Base-by-base conservation (phyloP, 1,140 invertebrate genomes). In the Meloidogyne chitwoodi region DNA sequence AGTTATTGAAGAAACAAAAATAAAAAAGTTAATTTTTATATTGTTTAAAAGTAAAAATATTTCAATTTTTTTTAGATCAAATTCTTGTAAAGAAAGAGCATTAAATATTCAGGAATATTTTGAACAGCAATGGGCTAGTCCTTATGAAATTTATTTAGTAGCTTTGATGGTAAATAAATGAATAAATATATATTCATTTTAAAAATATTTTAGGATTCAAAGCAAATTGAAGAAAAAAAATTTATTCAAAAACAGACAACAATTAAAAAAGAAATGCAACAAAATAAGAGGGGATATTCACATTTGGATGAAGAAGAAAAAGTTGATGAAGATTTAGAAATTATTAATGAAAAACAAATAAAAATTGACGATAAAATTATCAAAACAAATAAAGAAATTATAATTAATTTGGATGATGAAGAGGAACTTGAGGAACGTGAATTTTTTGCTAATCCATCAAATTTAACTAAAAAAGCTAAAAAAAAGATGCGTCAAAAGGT, bases 111-210 rank as follows among this genome's bases (percentile, higher is more conserved):
- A 31, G n/a, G 22, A 41, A 41, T n/a, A 48, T 22, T 29, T n/a
- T 78, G 22, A 29, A 63, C 24, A 56, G 10, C 16, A 79, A n/a
- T 78, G 77, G 77, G 77, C 75, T 26, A 69, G 69, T 68, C 77
- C 77, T 26, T 78, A 70, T 56, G 77, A 78, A 29, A 76, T n/a
- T 26, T 78, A 78, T 44, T 29, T 78, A 64, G 61, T 78, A 11
- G 56, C 26, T 19, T 14, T 66, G 16, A 61, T 22, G 71, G 74
- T 27, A 29, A 73, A 3, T 48, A 22, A 31, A 29, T 12, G 0
- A 29, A 22, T 16, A 22, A 31, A 29, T 12, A 0, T 19, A 22
- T 16, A 22, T 16, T 41, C 19, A 26, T 68, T 69, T 41, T 34
- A 19, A 26, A 26, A 24, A 5, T 69, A 22, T 24, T 69, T 14